These are phyloP conservation scores for Lepidochitona cinerea DNA, from an alignment of 2,888 invertebrate species.

Conservation along the genomic window DNA sequence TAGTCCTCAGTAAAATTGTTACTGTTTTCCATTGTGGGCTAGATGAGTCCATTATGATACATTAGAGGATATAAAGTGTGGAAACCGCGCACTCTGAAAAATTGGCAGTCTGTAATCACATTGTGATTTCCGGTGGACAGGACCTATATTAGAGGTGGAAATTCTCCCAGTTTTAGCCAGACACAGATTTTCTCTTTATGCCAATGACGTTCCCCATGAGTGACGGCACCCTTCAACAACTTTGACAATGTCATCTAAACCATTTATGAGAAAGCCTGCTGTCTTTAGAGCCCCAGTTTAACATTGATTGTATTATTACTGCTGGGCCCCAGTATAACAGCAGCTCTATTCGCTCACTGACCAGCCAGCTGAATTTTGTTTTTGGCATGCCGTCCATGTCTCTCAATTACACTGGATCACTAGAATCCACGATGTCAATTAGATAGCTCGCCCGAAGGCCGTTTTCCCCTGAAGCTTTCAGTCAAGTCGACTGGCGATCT, in stretches of 20 bases:
- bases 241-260: neutral
- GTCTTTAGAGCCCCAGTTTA: neutral
- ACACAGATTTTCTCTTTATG: neutral
- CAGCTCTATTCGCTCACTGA: neutral
- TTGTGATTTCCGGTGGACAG: neutral
- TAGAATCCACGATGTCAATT: neutral
- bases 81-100: neutral
- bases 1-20: no score
- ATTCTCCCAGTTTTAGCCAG: neutral
- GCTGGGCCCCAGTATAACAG: neutral
- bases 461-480: no score
- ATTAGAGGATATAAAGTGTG: neutral
- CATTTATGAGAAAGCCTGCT: neutral
- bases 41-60: neutral
- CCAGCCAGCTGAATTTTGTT: neutral
- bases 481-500: no score
- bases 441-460: no score
- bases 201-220: neutral
- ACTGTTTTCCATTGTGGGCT: no score
- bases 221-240: neutral
- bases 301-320: neutral
- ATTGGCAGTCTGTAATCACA: neutral
- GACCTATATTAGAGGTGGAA: neutral
- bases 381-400: slow-evolving; percentile 5
- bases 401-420: slow-evolving; percentile 2